Percentiles rank a stretch among this genome's conserved stretches.
Evolutionary conservation across 2,113 vertebrate genomes (phyloP).

Genomic region (Rissa tridactyla): DNA sequence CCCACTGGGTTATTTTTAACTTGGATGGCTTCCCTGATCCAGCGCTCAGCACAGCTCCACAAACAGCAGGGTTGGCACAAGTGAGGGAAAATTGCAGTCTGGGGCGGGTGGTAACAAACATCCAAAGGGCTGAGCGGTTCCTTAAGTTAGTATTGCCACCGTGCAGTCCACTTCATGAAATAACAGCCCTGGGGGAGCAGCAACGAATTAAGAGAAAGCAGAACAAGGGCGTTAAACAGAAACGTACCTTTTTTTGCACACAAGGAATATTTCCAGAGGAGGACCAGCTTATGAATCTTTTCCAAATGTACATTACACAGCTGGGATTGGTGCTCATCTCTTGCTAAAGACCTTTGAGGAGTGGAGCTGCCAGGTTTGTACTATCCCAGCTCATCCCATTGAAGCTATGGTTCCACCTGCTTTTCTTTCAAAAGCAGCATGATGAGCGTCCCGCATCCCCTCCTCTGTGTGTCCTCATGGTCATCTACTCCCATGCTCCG

Average conservation of each 20-base stretch:
- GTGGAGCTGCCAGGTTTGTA: neutral
- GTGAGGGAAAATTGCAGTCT: neutral
- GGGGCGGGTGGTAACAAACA: neutral
- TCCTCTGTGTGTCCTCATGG: neutral
- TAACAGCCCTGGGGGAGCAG: neutral
- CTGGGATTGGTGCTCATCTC: accelerated
- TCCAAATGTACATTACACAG: accelerated
- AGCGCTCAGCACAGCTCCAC: neutral
- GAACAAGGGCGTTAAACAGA: neutral
- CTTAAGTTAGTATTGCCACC: neutral
- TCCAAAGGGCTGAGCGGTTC: neutral
- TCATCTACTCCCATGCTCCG: neutral
- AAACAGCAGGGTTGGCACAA: neutral
- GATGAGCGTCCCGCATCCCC: neutral
- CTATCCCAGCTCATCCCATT: neutral
- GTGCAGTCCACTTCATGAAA: neutral
- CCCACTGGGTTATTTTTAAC: neutral
- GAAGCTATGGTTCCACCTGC: neutral
- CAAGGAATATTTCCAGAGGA: neutral
- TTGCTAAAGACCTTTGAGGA: neutral
- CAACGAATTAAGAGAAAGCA: neutral
- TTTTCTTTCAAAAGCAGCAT: neutral
- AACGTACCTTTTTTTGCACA: neutral
- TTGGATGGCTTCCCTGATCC: neutral
- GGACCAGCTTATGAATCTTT: neutral